A percentile compares a stretch with the other conserved stretches of the same genome.
Conservation (phyloP, 2,888 invertebrate species). For the Malthinus seriepunctatus region DNA sequence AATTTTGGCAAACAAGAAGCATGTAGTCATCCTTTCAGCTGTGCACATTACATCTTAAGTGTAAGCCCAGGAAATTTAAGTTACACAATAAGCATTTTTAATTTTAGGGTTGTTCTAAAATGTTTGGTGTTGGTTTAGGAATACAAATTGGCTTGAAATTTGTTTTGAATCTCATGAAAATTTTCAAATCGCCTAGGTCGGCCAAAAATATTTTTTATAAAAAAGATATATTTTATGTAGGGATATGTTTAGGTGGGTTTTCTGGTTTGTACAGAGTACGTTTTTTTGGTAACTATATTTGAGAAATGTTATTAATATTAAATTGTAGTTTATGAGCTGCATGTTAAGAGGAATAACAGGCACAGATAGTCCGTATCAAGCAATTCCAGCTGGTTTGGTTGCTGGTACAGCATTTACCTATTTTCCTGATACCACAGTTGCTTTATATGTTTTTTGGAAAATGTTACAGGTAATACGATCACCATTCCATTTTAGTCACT, state of each 20-base stretch:
- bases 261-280: conserved; percentile 69
- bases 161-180: conserved; percentile 59
- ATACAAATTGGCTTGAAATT: conserved; percentile 64
- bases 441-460: conserved; percentile 85
- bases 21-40: not conserved
- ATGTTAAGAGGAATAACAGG: conserved; percentile 63
- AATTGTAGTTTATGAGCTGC: conserved; percentile 66
- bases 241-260: conserved; percentile 71
- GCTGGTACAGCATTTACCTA: conserved; percentile 72
- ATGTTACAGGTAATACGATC: conserved; percentile 67
- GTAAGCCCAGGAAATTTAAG: not conserved
- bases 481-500: not conserved
- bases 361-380: conserved; percentile 65
- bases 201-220: conserved; percentile 59
- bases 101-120: conserved; percentile 60
- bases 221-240: conserved; percentile 63
- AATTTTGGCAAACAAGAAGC: not conserved
- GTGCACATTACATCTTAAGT: not conserved
- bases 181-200: conserved; percentile 58
- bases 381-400: conserved; percentile 71
- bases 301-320: not conserved
- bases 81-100: not conserved
- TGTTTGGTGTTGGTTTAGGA: conserved; percentile 65
- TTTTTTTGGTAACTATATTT: conserved; percentile 26
- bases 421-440: conserved; percentile 76